Conservation (phyloP, 2,113 vertebrate genomes). For the Henicopernis longicauda region DNA sequence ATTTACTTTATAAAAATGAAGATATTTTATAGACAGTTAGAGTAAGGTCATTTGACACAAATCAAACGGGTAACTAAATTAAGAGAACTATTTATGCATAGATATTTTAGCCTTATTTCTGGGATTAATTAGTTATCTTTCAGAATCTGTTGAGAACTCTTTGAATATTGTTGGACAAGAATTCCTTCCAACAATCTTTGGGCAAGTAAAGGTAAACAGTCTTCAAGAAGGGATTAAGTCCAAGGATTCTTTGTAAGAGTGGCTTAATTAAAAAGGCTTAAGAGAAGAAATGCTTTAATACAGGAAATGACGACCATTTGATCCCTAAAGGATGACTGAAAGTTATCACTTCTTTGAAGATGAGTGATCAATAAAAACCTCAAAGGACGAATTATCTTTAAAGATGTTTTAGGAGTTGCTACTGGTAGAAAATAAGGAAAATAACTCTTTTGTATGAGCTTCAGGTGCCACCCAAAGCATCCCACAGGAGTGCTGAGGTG, state of each 20-base stretch:
- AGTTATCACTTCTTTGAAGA: constrained; percentile 31
- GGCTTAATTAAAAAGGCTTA: constrained; percentile 42
- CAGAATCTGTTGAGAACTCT: not conserved
- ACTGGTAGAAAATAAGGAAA: not conserved
- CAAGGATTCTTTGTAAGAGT: not conserved
- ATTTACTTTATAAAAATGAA: not conserved
- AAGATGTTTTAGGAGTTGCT: not conserved
- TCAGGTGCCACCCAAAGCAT: not conserved
- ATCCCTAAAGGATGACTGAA: constrained; percentile 6
- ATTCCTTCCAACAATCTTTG: not conserved
- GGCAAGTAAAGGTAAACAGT: not conserved
- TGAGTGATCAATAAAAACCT: constrained; percentile 7
- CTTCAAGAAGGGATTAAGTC: constrained; percentile 2
- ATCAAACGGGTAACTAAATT: not conserved
- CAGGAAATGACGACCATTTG: not conserved
- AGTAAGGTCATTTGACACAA: not conserved
- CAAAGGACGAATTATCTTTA: not conserved
- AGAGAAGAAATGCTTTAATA: not conserved
- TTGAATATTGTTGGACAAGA: not conserved
- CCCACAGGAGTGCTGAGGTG: not conserved
- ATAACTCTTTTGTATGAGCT: not conserved
- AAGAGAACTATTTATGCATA: not conserved
- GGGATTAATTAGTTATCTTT: not conserved
- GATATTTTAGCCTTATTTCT: not conserved
- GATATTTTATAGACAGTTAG: not conserved